A percentile compares a stretch with the other conserved stretches of the same genome.
These are phyloP conservation scores for Aegotheles bennettii DNA, from an alignment of 2,113 vertebrate species.

Conservation along the genomic window DNA sequence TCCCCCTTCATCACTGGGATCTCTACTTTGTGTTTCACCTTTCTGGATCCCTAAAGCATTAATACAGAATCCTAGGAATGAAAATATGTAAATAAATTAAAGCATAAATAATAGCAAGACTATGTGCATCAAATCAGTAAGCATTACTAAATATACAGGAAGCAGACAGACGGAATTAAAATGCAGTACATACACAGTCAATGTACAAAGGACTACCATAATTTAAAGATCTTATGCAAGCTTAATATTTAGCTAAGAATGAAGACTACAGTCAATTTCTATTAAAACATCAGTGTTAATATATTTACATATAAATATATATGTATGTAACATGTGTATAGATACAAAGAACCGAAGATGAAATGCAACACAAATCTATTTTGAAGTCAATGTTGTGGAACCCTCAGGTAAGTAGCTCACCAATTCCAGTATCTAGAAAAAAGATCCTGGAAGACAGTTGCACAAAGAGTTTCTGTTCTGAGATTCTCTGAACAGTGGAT, in stretches of 20 bases:
- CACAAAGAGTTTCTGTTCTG: background rate
- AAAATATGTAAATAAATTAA: background rate
- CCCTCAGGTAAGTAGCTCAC: background rate
- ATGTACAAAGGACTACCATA: background rate
- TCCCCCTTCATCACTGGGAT: background rate
- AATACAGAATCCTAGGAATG: background rate
- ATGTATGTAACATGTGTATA: background rate
- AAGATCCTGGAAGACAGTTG: background rate
- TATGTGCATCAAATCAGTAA: background rate
- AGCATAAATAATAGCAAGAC: background rate
- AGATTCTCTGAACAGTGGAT: background rate
- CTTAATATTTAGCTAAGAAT: background rate
- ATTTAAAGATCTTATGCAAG: background rate
- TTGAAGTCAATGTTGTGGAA: background rate
- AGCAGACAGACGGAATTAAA: background rate
- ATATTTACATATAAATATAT: background rate
- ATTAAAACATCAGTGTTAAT: background rate
- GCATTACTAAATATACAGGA: background rate
- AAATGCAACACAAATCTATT: background rate
- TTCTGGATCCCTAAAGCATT: background rate
- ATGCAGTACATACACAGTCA: background rate
- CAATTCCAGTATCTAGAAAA: background rate
- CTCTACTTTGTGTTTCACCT: background rate
- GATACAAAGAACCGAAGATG: background rate
- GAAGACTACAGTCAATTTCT: background rate